Base-by-base conservation (phyloP, 2,113 vertebrate species). In the Thermophis baileyi region DNA sequence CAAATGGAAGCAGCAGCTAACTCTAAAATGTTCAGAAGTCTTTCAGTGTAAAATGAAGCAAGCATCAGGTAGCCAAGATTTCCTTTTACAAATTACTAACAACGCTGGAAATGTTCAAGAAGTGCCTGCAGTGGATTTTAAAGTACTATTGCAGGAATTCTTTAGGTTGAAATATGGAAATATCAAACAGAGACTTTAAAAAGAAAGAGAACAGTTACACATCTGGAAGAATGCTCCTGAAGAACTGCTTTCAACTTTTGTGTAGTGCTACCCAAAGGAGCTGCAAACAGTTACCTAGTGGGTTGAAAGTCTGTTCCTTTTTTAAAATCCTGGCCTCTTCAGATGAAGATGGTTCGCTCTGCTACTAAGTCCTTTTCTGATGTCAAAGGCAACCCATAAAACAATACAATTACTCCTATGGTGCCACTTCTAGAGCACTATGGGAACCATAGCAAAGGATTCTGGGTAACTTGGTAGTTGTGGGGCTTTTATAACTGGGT, bases 61-160 rank as follows among this genome's bases (percentile, higher is more conserved):
- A 90, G 53, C 51, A 90, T 86, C 54, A 51, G 54, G 51, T 47
- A 93, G 60, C 46, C 44, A 85, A 81, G 53, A 89, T 85, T 87
- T 35, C 60, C 69, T 86, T 93, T 90, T 93, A 51, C 89, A 93
- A 63, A 90, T 93, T 60, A 85, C 54, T 51, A 87, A 46, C 53
- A 93, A 27, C 25, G 40, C 44, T 49, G n/a, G 27, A 95, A 94
- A 30, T 69, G 11, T n/a, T 95, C 91, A 95, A 96, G 93, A 89
- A 93, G 94, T 93, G 35, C 93, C 91, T 92, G 46, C 47, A 93
- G 35, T n/a, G 1, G 93, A 85, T 94, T 96, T 92, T 53, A 90
- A 95, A 93, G 91, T 50, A 89, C 8, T 63, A 20, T 69, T 27
- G 95, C 40, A 91, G 92, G 93, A 92, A 86, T 91, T 57, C 55